Conservation (phyloP, 2,113 vertebrate genomes). For the zebrafish (Danio rerio) region GRCz12tu NC_133193.1:19406001-19406500, state of each 20-base stretch:
- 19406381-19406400: not conserved
- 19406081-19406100: slow-evolving; percentile 51
- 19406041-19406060: slow-evolving; percentile 41
- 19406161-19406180: slow-evolving; percentile 26
- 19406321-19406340: not conserved
- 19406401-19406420: not conserved
- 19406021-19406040: slow-evolving; percentile 55
- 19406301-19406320: not conserved
- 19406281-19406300: not conserved
- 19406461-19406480: too few relatives aligned
- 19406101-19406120: slow-evolving; percentile 52
- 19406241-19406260: slow-evolving; percentile 10
- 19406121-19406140: slow-evolving; percentile 47
- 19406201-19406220: slow-evolving; percentile 1
- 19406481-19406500: too few relatives aligned
- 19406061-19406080: slow-evolving; percentile 44
- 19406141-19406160: not conserved
- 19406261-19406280: not conserved
- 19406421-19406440: too few relatives aligned
- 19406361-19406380: not conserved
- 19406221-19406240: not conserved
- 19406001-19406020: slow-evolving; percentile 22
- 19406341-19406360: not conserved
- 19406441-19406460: too few relatives aligned
- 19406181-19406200: slow-evolving; percentile 6